Evolutionary conservation across 2,888 invertebrate species (phyloP).

Genomic region (Galerucella nymphaeae): DNA sequence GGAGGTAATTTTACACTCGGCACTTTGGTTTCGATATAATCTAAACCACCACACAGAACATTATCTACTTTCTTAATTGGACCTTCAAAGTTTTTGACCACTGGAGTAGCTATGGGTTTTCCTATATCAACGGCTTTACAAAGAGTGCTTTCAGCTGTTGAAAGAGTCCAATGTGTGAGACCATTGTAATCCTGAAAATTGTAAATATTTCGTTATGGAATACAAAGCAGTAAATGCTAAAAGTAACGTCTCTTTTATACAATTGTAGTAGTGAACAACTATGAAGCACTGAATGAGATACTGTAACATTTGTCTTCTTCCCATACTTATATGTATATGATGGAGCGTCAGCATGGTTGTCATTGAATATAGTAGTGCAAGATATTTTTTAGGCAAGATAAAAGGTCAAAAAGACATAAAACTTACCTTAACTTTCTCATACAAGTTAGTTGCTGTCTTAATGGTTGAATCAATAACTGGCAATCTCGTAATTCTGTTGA

Average conservation of each 20-base stretch:
- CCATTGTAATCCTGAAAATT: constrained; percentile 65
- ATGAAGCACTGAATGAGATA: no score
- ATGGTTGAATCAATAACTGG: constrained; percentile 70
- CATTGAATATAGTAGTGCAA: no score
- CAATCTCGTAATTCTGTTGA: constrained; percentile 69
- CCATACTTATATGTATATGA: no score
- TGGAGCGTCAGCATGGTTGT: no score
- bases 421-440: constrained; percentile 70
- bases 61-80: constrained; percentile 69
- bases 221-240: not conserved
- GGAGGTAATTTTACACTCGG: constrained; percentile 70
- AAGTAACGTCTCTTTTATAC: no score
- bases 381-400: not conserved
- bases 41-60: constrained; percentile 68
- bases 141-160: constrained; percentile 69
- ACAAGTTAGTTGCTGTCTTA: constrained; percentile 69
- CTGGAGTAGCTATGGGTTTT: constrained; percentile 66
- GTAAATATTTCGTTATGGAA: not conserved
- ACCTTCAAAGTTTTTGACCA: constrained; percentile 67
- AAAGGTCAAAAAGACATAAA: not conserved
- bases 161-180: constrained; percentile 69
- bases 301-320: no score
- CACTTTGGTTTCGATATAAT: constrained; percentile 69
- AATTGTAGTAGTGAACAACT: no score
- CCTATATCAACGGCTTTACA: constrained; percentile 67